Conservation (phyloP, 2,113 vertebrate species). For the Paradoxurus hermaphroditus region DNA sequence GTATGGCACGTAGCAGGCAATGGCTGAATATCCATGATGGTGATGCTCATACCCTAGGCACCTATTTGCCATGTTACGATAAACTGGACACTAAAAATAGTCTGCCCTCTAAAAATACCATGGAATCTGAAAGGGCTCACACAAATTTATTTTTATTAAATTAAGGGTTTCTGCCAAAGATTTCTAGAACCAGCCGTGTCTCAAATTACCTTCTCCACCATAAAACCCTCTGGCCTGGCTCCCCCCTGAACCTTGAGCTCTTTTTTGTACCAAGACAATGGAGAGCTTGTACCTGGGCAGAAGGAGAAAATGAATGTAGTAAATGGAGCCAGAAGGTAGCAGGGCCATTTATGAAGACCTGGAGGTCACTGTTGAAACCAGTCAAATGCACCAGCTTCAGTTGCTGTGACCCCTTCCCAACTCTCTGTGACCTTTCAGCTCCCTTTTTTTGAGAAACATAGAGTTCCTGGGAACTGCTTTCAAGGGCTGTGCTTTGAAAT, state of each 20-base stretch:
- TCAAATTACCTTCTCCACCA: neutral
- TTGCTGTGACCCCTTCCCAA: neutral
- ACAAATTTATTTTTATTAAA: neutral
- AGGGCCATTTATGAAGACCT: accelerated
- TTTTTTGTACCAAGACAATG: neutral
- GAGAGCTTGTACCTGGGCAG: neutral
- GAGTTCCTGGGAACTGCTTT: neutral
- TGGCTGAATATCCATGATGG: neutral
- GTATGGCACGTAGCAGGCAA: accelerated
- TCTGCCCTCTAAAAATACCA: neutral
- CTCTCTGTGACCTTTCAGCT: neutral
- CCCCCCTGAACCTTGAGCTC: neutral
- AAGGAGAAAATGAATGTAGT: neutral
- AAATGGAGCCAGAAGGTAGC: neutral
- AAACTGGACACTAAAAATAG: neutral
- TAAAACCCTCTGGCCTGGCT: neutral
- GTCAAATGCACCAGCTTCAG: neutral
- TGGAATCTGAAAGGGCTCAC: neutral
- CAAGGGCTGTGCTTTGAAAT: neutral
- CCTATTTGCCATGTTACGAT: neutral
- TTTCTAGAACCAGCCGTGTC: neutral
- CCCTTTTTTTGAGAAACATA: neutral
- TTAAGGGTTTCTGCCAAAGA: neutral
- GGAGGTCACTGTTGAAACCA: neutral
- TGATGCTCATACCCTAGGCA: neutral